Evolutionary conservation across 2,113 vertebrate genomes (phyloP), one percentile per base, ranked within the genome.

Genomic region (Pteropus alecto): DNA sequence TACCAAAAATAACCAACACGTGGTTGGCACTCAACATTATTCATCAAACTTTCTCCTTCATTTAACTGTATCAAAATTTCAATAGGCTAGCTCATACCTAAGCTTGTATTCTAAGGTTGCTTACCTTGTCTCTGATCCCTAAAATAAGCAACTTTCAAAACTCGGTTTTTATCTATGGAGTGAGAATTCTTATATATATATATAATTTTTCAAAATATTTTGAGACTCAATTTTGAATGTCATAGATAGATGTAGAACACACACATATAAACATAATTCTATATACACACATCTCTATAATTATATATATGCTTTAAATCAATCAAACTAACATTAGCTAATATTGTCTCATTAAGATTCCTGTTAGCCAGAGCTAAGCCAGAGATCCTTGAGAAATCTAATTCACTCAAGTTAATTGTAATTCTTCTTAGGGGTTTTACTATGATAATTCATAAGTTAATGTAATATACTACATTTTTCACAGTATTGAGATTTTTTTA

Each of bases 291-390:
- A 33, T 70, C 61, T 90, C 74, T 96, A 24, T 86, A 94, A 95
- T 96, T 98, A 94, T 74, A 98, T 97, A 94, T 97, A 97, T 79
- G 87, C 90, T 98, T 93, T 88, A 96, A 98, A 98, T 98, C 97
- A 98, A 98, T 98, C 97, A 98, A 98, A 94, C 84, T 98, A 97
- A 98, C 98, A 98, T 97, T 98, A 98, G 95, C 97, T 98, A 98
- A 97, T 98, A 98, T 98, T 96, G 96, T 98, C 98, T 98, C 98
- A 98, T 98, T 98, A 98, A 98, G 96, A 98, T 96, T 98, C 95
- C 94, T 97, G 94, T 97, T 98, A 98, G 95, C 94, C 96, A 97
- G 93, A 98, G 89, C 96, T 98, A 93, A 98, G 96, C 98, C 96
- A 98, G 96, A 96, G 95, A 98, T 98, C 96, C 98, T 98, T 96